Evolutionary conservation across 2,113 vertebrate species (phyloP), one percentile per base, ranked within the genome.

Genomic region (Mus pahari): DNA sequence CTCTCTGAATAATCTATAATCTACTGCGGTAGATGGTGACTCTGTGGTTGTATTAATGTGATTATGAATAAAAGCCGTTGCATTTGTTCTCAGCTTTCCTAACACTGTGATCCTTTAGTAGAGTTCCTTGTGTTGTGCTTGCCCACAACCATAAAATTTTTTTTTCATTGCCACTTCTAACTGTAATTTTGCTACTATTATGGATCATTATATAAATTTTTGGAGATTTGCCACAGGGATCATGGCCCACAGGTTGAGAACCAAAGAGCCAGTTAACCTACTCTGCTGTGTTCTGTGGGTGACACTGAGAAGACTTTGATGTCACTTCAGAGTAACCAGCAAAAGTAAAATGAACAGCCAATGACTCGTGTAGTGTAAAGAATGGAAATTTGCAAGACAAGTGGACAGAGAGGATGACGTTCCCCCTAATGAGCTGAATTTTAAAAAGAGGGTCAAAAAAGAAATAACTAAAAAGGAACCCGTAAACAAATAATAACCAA

Each of bases 291-390:
- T 45, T 89, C 73, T 8, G 4, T 2, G 42, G 45, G 1, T 55
- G 22, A 66, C 10, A 39, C 39, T 22, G 22, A 60, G 77, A 73
- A 12, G 36, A 9, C 31, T 7, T 4, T 48, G 13, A 5, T 17
- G 48, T 58, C 53, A 24, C 17, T 91, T 45, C 71, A 71, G 22
- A 86, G 17, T 14, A 16, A 83, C 11, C 48, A 2, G 17, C 4
- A 53, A 33, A 11, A 50, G 48, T 89, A 42, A 68, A 10, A 45
- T 4, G 66, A 77, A 79, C 36, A 64, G 39, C 58, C 11, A 33
- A 14, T 22, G 62, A 50, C 62, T 28, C 19, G 5, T 4, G 1
- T 2, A 5, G 26, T 3, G 0, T 42, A 39, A 53, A 45, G 20
- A 55, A 3, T 16, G 48, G 24, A 81, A 86, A 36, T 33, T 3